Conservation (phyloP, 2,113 vertebrate species). For the Aspidoscelis tigris region DNA sequence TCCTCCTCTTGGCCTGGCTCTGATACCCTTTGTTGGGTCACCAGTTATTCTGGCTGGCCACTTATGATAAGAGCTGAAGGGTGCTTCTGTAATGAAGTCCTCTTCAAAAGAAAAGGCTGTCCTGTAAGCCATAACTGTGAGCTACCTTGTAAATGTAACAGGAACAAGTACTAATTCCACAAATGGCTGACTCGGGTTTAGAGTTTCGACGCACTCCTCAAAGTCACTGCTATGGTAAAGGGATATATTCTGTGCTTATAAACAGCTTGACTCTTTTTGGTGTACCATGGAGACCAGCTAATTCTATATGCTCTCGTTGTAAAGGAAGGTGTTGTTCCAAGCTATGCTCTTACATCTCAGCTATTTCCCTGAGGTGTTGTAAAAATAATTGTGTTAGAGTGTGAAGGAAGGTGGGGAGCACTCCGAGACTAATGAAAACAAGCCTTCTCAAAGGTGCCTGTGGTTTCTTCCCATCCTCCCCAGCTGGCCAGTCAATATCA, state of each 20-base stretch:
- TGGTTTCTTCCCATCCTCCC: background rate
- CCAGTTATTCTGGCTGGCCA: background rate
- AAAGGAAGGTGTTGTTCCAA: background rate
- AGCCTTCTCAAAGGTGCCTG: background rate
- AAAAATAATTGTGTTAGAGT: constrained; percentile 17
- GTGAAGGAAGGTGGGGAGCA: background rate
- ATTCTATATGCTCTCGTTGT: background rate
- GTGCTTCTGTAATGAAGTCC: background rate
- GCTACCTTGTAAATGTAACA: background rate
- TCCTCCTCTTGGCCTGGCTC: background rate
- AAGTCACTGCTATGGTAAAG: background rate
- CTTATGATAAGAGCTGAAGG: background rate
- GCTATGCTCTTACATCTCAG: background rate
- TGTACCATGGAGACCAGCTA: background rate
- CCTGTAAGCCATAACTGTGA: background rate
- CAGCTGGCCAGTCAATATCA: background rate
- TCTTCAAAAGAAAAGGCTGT: background rate
- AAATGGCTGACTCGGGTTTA: background rate
- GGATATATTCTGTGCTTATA: constrained; percentile 6
- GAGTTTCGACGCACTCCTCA: background rate
- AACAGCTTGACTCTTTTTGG: background rate
- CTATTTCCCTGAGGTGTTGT: constrained; percentile 8
- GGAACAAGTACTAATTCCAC: constrained; percentile 10
- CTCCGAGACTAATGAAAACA: background rate
- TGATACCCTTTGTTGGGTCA: background rate